phyloP scores from a whole-genome alignment of 2,888 invertebrate species.

The Leptopilina syphax region DNA sequence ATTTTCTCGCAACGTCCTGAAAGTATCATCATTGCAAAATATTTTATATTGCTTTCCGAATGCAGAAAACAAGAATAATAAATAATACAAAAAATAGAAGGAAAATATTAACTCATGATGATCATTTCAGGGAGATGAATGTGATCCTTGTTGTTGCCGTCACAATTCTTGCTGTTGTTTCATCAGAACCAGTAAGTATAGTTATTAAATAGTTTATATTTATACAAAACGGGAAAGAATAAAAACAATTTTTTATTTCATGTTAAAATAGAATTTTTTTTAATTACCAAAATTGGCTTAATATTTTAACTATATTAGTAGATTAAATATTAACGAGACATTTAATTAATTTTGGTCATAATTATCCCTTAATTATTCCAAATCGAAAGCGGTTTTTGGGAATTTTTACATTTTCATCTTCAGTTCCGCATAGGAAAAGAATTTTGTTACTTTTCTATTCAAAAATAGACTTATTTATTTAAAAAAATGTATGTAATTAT shows the following conservation, averaged over 20 bases:
- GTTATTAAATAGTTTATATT: conserved; percentile 7
- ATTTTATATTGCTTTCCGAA: conserved; percentile 1
- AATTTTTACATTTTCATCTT: too few relatives aligned
- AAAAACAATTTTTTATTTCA: neutral
- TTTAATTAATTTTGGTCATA: too few relatives aligned
- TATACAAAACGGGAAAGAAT: neutral
- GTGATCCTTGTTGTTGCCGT: conserved; percentile 41
- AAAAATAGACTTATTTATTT: too few relatives aligned
- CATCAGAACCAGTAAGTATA: conserved; percentile 47
- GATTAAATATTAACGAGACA: too few relatives aligned
- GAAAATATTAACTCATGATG: conserved; percentile 10
- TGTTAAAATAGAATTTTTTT: neutral
- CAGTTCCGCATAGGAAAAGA: too few relatives aligned
- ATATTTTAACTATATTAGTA: too few relatives aligned
- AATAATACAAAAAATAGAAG: neutral
- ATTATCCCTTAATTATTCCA: too few relatives aligned
- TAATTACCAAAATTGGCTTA: too few relatives aligned
- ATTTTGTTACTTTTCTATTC: too few relatives aligned
- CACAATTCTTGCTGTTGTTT: conserved; percentile 39
- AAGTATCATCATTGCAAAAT: conserved; percentile 7
- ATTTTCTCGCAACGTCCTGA: conserved; percentile 15
- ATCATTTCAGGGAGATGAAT: conserved; percentile 44
- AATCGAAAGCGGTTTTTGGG: too few relatives aligned
- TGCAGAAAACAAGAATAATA: neutral
- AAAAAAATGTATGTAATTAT: too few relatives aligned